phyloP scores from a whole-genome alignment of 2,888 invertebrate species.

The Lepidocyrtinus sp. region DNA sequence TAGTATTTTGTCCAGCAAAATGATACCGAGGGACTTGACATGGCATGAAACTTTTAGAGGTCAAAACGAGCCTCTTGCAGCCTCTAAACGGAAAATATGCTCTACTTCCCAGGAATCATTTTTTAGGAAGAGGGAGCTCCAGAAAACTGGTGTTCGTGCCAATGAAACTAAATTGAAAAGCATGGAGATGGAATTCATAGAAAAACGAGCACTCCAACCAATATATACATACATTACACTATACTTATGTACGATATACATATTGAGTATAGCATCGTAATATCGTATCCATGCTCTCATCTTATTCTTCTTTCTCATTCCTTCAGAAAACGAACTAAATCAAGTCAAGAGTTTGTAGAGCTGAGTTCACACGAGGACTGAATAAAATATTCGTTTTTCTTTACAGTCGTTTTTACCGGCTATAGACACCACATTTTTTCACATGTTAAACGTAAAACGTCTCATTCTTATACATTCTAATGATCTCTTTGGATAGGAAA shows the following conservation, averaged over 20 bases:
- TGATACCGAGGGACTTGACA: no score
- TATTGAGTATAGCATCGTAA: background rate
- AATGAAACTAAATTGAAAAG: constrained; percentile 37
- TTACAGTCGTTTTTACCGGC: no score
- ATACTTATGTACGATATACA: background rate
- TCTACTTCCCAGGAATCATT: no score
- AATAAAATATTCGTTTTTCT: constrained; percentile 33
- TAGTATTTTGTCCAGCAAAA: no score
- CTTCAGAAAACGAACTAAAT: constrained; percentile 16
- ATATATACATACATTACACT: background rate
- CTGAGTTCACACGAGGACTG: constrained; percentile 21
- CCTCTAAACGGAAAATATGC: no score
- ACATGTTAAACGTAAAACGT: no score
- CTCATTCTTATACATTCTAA: constrained; percentile 8
- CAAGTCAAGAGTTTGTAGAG: constrained; percentile 44
- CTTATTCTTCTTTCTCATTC: background rate
- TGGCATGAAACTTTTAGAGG: no score
- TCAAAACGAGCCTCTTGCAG: no score
- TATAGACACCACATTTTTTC: background rate
- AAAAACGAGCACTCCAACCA: background rate
- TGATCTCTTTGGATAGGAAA: constrained; percentile 1
- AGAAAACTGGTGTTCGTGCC: no score
- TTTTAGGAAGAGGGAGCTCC: no score
- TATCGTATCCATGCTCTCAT: no score
- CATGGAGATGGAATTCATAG: constrained; percentile 3